phyloP scores from a whole-genome alignment of 2,113 vertebrate genomes.

The Amazona vittata region DNA sequence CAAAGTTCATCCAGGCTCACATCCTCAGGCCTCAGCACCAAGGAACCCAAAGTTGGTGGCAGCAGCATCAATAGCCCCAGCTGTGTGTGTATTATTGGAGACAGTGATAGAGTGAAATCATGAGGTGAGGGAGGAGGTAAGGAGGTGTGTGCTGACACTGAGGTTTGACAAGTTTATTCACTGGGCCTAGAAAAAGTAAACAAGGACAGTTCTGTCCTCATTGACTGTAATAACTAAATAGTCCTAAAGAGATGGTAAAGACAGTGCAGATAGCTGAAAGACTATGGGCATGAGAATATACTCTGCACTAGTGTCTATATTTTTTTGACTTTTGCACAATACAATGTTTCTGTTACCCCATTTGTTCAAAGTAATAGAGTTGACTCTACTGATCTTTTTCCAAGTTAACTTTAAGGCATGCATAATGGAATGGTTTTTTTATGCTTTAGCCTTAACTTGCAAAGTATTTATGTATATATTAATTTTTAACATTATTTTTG shows the following conservation, averaged over 20 bases:
- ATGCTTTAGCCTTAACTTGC: slow-evolving; percentile 5
- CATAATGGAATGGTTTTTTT: not conserved
- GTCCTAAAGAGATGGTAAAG: not conserved
- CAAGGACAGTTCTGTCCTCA: not conserved
- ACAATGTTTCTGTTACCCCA: not conserved
- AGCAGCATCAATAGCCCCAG: not conserved
- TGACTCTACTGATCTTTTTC: not conserved
- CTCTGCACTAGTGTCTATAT: not conserved
- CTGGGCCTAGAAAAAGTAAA: not conserved
- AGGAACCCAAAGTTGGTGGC: not conserved
- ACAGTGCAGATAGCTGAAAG: not conserved
- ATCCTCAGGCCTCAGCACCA: not conserved
- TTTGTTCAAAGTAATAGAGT: not conserved
- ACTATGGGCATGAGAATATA: not conserved
- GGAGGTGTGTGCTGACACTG: not conserved
- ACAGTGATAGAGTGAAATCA: not conserved
- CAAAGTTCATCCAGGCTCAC: not conserved
- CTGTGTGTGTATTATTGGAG: not conserved
- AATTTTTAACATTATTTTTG: slow-evolving; percentile 48
- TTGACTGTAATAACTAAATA: not conserved
- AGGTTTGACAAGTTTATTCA: not conserved
- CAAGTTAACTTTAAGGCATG: not conserved
- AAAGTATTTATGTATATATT: not conserved
- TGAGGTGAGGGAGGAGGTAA: not conserved
- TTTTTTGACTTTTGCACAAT: not conserved